These are phyloP conservation scores for Serilophus lunatus DNA, from an alignment of 2,113 vertebrate genomes.

Conservation along the genomic window DNA sequence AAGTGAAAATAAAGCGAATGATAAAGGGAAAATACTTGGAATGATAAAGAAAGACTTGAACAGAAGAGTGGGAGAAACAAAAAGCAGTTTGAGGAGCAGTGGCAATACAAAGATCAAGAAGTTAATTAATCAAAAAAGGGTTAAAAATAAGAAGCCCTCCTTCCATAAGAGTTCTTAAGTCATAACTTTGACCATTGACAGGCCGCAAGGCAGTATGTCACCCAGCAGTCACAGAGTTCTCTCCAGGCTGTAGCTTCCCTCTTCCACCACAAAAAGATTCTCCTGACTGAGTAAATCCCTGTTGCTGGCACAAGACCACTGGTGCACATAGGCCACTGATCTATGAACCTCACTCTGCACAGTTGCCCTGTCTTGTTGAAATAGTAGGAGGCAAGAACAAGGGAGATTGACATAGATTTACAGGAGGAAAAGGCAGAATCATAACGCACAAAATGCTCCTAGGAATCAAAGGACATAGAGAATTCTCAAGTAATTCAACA, in stretches of 20 bases:
- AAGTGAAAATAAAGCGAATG: background rate
- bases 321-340: background rate
- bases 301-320: background rate
- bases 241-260: background rate
- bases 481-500: background rate
- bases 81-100: background rate
- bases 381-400: background rate
- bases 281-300: background rate
- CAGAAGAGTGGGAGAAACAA: background rate
- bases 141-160: background rate
- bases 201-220: background rate
- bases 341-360: background rate
- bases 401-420: background rate
- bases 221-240: background rate
- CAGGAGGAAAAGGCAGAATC: background rate
- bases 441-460: background rate
- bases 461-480: background rate
- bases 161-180: background rate
- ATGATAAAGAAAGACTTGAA: background rate
- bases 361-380: accelerated
- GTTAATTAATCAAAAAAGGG: background rate
- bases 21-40: background rate
- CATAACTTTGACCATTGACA: background rate
- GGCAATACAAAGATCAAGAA: background rate
- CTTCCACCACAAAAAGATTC: background rate